phyloP scores from a whole-genome alignment of 1,140 invertebrate genomes.

The Drosophila malerkotliana region DNA sequence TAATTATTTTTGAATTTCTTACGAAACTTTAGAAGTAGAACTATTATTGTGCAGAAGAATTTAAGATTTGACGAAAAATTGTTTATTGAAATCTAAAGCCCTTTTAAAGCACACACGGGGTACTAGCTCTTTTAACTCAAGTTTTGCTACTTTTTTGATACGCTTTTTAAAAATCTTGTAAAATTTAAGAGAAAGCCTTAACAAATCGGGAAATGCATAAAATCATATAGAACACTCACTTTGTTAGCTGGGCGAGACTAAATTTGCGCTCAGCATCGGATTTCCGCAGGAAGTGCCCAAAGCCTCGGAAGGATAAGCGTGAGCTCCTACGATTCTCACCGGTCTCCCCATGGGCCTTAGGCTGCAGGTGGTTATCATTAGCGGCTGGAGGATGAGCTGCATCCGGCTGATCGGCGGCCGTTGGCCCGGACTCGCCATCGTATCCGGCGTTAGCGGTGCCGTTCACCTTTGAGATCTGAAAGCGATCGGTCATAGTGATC shows the following conservation, averaged over 20 bases:
- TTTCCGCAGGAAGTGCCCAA: slow-evolving; percentile 73
- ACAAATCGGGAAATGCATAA: slow-evolving; percentile 29
- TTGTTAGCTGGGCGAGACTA: slow-evolving; percentile 79
- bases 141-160: background rate
- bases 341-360: slow-evolving; percentile 48
- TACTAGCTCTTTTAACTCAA: too few relatives aligned
- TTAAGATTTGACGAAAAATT: too few relatives aligned
- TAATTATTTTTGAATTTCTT: too few relatives aligned
- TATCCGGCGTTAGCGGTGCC: slow-evolving; percentile 65
- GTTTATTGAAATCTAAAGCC: too few relatives aligned
- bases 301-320: slow-evolving; percentile 69
- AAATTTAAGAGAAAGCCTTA: background rate
- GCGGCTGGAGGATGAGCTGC: slow-evolving; percentile 17
- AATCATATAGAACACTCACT: slow-evolving; percentile 54
- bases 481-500: slow-evolving; percentile 65
- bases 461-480: slow-evolving; percentile 76
- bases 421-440: slow-evolving; percentile 40
- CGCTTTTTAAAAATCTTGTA: background rate
- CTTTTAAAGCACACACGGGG: too few relatives aligned
- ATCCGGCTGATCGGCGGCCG: slow-evolving; percentile 35
- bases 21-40: too few relatives aligned
- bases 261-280: slow-evolving; percentile 76
- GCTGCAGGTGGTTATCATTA: slow-evolving; percentile 64
- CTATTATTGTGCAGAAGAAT: too few relatives aligned
- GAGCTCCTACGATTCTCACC: slow-evolving; percentile 63